phyloP scores from a whole-genome alignment of 2,113 vertebrate species.

The Gymnobelideus leadbeateri region DNA sequence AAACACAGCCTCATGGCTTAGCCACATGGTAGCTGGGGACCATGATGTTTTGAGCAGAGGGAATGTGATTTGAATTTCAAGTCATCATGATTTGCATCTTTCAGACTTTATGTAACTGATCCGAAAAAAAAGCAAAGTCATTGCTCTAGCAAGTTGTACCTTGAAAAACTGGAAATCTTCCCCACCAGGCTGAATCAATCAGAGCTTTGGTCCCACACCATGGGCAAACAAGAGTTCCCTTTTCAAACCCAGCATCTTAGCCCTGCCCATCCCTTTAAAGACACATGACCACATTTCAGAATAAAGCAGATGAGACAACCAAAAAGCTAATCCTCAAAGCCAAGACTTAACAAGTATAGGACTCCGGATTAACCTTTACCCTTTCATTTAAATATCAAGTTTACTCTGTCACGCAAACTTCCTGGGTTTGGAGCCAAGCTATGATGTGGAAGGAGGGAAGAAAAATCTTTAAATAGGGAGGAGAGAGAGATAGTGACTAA shows the following conservation, averaged over 20 bases:
- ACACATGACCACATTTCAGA: constrained; percentile 56
- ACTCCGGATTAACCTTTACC: constrained; percentile 10
- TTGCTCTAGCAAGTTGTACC: neutral
- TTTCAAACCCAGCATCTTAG: constrained; percentile 9
- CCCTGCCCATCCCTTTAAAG: constrained; percentile 51
- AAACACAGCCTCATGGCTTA: neutral
- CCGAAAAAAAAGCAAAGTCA: neutral
- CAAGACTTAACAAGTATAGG: neutral
- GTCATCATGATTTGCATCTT: neutral
- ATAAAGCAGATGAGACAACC: constrained; percentile 56
- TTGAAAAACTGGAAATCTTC: constrained; percentile 19
- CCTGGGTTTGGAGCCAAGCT: constrained; percentile 20
- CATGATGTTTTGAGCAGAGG: neutral
- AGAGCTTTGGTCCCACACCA: constrained; percentile 37
- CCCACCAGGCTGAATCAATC: constrained; percentile 39
- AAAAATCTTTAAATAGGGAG: constrained; percentile 51
- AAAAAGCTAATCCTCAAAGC: constrained; percentile 52
- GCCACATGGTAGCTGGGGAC: neutral
- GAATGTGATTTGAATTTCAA: neutral
- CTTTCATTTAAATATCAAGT: constrained; percentile 53
- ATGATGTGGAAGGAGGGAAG: neutral
- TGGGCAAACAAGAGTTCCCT: constrained; percentile 39
- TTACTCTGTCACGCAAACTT: constrained; percentile 52
- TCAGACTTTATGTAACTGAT: constrained; percentile 45
- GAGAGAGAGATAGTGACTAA: neutral